Evolutionary conservation across 2,888 invertebrate genomes (phyloP).

Genomic region (Spilosoma lubricipeda): DNA sequence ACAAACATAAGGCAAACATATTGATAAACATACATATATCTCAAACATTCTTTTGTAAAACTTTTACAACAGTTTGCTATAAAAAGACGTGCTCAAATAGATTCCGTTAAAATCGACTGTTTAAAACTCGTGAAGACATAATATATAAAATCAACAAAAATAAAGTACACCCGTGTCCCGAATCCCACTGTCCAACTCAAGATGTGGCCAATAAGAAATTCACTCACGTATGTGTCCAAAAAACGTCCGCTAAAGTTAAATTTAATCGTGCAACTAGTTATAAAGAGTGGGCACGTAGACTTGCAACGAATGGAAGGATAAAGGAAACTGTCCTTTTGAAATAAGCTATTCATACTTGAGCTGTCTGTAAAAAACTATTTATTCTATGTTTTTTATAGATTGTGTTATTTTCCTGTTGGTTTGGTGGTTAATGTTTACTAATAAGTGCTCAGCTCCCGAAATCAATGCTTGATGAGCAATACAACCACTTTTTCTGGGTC

Average conservation of each 20-base stretch:
- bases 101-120: background rate
- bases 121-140: conserved; percentile 13
- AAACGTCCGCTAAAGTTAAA: conserved; percentile 54
- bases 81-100: background rate
- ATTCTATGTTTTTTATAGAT: conserved; percentile 12
- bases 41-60: no score
- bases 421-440: no score
- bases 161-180: conserved; percentile 41
- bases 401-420: background rate
- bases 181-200: conserved; percentile 34
- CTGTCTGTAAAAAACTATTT: conserved; percentile 37
- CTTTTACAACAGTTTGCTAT: no score
- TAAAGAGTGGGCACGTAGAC: conserved; percentile 45
- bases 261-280: conserved; percentile 55
- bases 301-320: conserved; percentile 40
- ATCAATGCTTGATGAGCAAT: no score
- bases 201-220: conserved; percentile 39
- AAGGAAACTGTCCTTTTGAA: conserved; percentile 49
- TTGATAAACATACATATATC: no score
- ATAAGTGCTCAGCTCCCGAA: no score
- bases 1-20: no score
- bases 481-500: background rate
- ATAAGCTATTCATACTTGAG: conserved; percentile 47
- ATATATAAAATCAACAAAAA: conserved; percentile 28
- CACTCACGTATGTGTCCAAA: conserved; percentile 43